Conservation (phyloP, 2,113 vertebrate genomes). For the Oryzias celebensis region DNA sequence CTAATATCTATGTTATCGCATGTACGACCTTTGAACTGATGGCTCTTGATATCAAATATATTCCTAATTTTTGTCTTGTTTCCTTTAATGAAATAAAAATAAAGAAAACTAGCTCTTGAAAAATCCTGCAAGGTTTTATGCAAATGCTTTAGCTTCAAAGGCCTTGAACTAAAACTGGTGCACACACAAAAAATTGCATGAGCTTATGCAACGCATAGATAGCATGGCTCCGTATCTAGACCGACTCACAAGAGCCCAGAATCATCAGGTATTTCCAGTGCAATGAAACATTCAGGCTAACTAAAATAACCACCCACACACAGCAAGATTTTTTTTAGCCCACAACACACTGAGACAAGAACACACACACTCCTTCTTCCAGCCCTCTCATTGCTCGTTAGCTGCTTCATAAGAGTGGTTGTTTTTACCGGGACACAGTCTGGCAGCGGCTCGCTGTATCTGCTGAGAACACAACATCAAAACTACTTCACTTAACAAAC, state of each 20-base stretch:
- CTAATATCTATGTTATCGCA: too few species aligned
- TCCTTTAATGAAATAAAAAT: background rate
- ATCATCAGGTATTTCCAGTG: constrained; percentile 57
- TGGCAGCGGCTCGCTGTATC: constrained; percentile 30
- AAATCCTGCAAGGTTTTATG: constrained; percentile 3
- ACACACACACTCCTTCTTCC: constrained; percentile 29
- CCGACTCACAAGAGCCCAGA: constrained; percentile 51
- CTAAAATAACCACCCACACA: constrained; percentile 69
- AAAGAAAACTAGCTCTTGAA: background rate
- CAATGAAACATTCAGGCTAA: constrained; percentile 68
- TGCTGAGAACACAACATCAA: constrained; percentile 45
- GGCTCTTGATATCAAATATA: background rate
- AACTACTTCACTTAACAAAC: constrained; percentile 67
- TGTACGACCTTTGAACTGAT: too few species aligned
- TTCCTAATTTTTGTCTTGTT: too few species aligned
- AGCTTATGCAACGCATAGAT: constrained; percentile 12
- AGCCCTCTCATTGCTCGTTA: constrained; percentile 63
- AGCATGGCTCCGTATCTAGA: constrained; percentile 30
- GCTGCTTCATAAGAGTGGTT: constrained; percentile 51
- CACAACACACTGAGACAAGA: constrained; percentile 41
- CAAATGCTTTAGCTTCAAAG: constrained; percentile 21
- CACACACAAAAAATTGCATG: constrained; percentile 1
- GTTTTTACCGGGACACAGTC: constrained; percentile 53
- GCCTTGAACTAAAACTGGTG: constrained; percentile 6
- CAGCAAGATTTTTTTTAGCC: constrained; percentile 57